Percentiles rank a stretch among this genome's conserved stretches.
Evolutionary conservation across 2,113 vertebrate species (phyloP).

Genomic region (Erinaceus europaeus): DNA sequence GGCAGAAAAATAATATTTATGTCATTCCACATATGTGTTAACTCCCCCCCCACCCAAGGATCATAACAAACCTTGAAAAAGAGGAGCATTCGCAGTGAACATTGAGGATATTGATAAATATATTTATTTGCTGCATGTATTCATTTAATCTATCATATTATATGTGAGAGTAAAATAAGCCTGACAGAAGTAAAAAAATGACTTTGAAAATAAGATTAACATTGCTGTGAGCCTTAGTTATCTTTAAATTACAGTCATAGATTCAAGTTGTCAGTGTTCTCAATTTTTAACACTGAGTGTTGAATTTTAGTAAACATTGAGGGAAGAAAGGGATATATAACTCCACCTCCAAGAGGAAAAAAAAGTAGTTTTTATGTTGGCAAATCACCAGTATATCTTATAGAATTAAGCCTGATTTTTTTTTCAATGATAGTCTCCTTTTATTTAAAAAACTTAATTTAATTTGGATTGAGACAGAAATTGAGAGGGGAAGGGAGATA

Average conservation of each 20-base stretch:
- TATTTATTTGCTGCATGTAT: neutral
- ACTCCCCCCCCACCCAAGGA: neutral
- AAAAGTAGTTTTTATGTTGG: neutral
- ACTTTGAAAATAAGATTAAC: neutral
- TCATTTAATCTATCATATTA: neutral
- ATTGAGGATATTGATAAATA: neutral
- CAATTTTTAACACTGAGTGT: too few species aligned
- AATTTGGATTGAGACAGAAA: too few species aligned
- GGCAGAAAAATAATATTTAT: neutral
- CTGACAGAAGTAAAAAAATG: slow-evolving; percentile 38
- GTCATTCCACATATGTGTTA: neutral
- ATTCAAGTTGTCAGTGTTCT: neutral
- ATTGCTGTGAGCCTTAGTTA: neutral
- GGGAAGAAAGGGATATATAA: neutral
- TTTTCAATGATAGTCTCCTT: neutral
- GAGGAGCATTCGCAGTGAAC: neutral
- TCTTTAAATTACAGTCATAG: slow-evolving; percentile 19
- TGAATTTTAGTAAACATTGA: slow-evolving; percentile 23
- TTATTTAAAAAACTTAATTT: too few species aligned
- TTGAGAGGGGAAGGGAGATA: too few species aligned
- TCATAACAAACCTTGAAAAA: neutral
- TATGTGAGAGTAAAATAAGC: neutral
- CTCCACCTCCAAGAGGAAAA: slow-evolving; percentile 1
- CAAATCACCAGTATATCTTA: neutral
- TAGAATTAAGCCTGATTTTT: neutral